phyloP scores from a whole-genome alignment of 1,140 invertebrate genomes.

The Cydia fagiglandana region DNA sequence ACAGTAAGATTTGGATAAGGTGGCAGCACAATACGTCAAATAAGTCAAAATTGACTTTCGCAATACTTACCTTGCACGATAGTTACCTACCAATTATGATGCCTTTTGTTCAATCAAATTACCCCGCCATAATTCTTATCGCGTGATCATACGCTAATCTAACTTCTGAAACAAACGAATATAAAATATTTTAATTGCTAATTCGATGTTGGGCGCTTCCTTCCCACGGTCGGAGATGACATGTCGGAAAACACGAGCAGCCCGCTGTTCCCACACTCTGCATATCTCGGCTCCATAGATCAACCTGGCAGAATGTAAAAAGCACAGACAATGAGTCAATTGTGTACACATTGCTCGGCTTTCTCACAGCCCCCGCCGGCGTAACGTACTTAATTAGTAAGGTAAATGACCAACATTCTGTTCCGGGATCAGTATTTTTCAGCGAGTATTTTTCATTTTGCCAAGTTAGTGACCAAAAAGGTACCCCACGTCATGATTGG shows the following conservation, averaged over 20 bases:
- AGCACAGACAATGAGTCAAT: slow-evolving; percentile 76
- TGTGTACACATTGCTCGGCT: slow-evolving; percentile 67
- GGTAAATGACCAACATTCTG: slow-evolving; percentile 71
- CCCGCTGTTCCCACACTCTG: slow-evolving; percentile 74
- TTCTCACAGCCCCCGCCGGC: slow-evolving; percentile 70
- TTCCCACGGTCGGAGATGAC: slow-evolving; percentile 73
- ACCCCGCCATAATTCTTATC: background rate
- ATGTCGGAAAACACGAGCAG: slow-evolving; percentile 69
- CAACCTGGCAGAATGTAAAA: slow-evolving; percentile 71
- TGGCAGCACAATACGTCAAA: no score
- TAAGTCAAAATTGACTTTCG: background rate
- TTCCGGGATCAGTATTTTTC: slow-evolving; percentile 35
- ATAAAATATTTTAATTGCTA: slow-evolving; percentile 48
- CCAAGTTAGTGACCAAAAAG: background rate
- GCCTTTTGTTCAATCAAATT: background rate
- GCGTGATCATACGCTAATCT: slow-evolving; percentile 1
- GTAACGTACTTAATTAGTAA: slow-evolving; percentile 70
- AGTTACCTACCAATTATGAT: background rate
- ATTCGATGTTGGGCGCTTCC: slow-evolving; percentile 41
- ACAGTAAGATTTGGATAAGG: no score
- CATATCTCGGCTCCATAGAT: slow-evolving; percentile 77
- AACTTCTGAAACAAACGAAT: slow-evolving; percentile 40
- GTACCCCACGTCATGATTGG: no score
- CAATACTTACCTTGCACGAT: background rate
- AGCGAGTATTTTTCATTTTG: background rate